phyloP scores from a whole-genome alignment of 2,888 invertebrate genomes.

The Cryptocephalus primarius region DNA sequence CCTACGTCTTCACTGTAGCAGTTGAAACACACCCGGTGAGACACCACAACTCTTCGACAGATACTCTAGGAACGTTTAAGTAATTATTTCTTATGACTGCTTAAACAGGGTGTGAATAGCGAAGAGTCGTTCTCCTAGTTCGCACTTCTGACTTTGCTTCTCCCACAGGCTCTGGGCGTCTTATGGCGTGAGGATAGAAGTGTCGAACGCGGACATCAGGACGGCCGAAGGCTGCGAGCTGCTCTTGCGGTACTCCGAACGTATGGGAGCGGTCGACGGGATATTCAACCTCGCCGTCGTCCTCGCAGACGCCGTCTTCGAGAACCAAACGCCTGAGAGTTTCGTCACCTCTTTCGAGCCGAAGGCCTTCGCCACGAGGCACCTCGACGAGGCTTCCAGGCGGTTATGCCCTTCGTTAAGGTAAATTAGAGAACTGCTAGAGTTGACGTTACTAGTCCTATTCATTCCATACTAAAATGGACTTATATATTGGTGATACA shows the following conservation, averaged over 20 bases:
- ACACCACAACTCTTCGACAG: too few species aligned
- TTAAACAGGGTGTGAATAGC: too few species aligned
- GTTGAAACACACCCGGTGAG: too few species aligned
- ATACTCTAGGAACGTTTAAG: too few species aligned
- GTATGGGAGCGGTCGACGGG: conserved; percentile 63
- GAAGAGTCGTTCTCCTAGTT: too few species aligned
- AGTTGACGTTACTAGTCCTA: too few species aligned
- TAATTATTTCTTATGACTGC: too few species aligned
- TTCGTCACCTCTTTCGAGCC: conserved; percentile 61
- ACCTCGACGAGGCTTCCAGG: conserved; percentile 52
- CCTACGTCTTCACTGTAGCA: too few species aligned
- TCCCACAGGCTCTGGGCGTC: conserved; percentile 44
- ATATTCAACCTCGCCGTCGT: conserved; percentile 86
- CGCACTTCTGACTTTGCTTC: too few species aligned
- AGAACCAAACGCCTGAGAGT: conserved; percentile 61
- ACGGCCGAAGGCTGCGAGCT: too few species aligned
- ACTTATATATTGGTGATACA: too few species aligned
- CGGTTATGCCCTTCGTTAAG: conserved; percentile 20
- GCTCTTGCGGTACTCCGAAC: conserved; percentile 27
- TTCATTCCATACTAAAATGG: too few species aligned
- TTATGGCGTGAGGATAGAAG: conserved; percentile 55
- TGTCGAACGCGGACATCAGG: conserved; percentile 43
- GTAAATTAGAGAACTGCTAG: conserved; percentile 5
- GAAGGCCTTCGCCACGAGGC: conserved; percentile 70
- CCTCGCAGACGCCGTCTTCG: conserved; percentile 62